A percentile compares a stretch with the other conserved stretches of the same genome.
These are phyloP conservation scores for Cyprinus carpio DNA, from an alignment of 2,113 vertebrate genomes.

Conservation along the genomic window DNA sequence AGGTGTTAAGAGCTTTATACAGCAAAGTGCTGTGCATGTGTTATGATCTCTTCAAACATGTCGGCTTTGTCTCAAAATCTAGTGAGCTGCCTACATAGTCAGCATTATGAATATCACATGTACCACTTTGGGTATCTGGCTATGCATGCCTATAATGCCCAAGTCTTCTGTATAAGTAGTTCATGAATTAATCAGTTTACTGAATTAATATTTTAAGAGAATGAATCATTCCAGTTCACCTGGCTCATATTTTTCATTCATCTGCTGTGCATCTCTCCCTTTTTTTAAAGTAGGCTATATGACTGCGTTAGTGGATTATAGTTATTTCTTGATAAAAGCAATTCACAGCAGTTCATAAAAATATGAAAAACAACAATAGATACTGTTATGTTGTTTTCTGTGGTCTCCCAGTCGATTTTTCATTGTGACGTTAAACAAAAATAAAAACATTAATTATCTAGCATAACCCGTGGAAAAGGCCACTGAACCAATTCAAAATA, in stretches of 20 bases:
- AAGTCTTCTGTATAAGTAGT: background rate
- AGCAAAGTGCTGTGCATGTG: slow-evolving; percentile 25
- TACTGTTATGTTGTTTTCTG: background rate
- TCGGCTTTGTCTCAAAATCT: background rate
- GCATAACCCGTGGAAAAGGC: too few relatives aligned
- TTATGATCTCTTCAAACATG: slow-evolving; percentile 26
- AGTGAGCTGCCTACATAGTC: slow-evolving; percentile 6
- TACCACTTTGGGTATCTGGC: background rate
- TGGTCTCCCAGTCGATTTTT: background rate
- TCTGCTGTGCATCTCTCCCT: background rate
- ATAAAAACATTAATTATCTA: background rate
- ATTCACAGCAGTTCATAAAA: background rate
- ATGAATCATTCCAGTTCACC: background rate
- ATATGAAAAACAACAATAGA: too few relatives aligned
- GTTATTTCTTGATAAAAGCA: too few relatives aligned
- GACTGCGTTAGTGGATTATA: background rate
- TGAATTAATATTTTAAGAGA: background rate
- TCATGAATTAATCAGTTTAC: background rate
- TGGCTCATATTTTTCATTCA: background rate
- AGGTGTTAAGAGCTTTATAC: slow-evolving; percentile 41
- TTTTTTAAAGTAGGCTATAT: background rate
- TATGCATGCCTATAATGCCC: background rate
- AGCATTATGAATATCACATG: background rate
- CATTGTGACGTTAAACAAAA: background rate
- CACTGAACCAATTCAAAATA: background rate